Percentiles rank a stretch among this genome's conserved stretches.
Evolutionary conservation across 2,797 vertebrate species (phyloP).

Genomic region (Distichodus sexfasciatus): DNA sequence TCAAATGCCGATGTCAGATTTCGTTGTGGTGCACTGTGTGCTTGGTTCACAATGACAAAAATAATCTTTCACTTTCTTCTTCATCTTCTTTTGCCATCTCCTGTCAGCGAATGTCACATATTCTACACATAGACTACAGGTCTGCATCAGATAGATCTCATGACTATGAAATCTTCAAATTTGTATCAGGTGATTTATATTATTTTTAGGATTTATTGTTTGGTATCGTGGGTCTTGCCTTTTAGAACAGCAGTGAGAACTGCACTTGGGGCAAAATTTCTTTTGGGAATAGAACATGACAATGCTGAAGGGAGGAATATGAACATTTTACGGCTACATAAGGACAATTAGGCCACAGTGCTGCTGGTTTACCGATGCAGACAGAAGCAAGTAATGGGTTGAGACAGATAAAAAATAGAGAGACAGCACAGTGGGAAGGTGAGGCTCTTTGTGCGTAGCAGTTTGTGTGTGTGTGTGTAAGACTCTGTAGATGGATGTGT

Average conservation of each 20-base stretch:
- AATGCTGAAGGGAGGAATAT: constrained; percentile 37
- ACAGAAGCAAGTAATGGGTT: constrained; percentile 49
- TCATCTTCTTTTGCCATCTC: too few relatives aligned
- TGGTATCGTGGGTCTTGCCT: neutral
- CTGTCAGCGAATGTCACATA: too few relatives aligned
- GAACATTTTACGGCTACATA: constrained; percentile 44
- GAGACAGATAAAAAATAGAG: constrained; percentile 46
- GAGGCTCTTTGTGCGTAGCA: constrained; percentile 31
- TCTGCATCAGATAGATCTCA: too few relatives aligned
- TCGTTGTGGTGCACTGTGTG: too few relatives aligned
- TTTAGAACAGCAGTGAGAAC: neutral
- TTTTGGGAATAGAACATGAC: constrained; percentile 30
- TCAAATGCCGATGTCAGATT: too few relatives aligned
- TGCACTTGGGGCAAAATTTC: constrained; percentile 6
- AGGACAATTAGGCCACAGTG: constrained; percentile 51
- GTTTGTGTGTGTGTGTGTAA: constrained; percentile 33
- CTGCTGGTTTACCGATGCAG: constrained; percentile 46
- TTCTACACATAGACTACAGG: too few relatives aligned
- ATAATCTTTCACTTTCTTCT: too few relatives aligned
- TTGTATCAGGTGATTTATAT: too few relatives aligned
- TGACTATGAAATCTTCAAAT: too few relatives aligned
- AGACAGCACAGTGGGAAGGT: constrained; percentile 51
- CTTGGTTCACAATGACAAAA: too few relatives aligned
- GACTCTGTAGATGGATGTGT: constrained; percentile 54
- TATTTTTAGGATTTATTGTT: neutral